Evolutionary conservation across 2,797 vertebrate genomes (phyloP), one percentile per base, ranked within the genome.

Genomic region (Carapus acus): DNA sequence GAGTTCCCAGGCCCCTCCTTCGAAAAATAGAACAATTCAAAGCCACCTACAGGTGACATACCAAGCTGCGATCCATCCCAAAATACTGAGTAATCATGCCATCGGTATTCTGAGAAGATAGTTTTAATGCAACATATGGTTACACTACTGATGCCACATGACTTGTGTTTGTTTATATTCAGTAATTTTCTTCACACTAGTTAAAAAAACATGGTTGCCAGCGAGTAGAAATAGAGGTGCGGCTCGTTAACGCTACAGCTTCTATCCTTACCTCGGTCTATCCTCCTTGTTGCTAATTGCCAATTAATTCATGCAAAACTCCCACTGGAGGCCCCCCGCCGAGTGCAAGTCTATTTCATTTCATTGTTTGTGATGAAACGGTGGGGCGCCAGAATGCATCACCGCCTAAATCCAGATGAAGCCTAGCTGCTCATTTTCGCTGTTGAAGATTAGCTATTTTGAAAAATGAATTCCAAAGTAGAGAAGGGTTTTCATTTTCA

Each of bases 221-320:
- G 43, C 20, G 79, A 77, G 83, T 74, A 5, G 4, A 27, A 33
- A 78, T 67, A 18, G 76, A 81, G 80, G 78, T 74, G 71, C 46
- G 51, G 58, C 65, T 84, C 79, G 88, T 87, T 85, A 82, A 33
- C 44, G 45, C 72, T 62, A 61, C 54, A 53, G 54, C 37, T 43
- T 51, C 49, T 33, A 38, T 8, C 58, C 55, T 67, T 22, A 19
- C 19, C 33, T 29, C 23, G 47, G 38, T 43, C 17, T 13, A 6
- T 18, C 46, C 34, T 50, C 39, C 69, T 44, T 61, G 67, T 47
- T 43, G 45, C 74, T 85, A 88, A 87, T 87, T 88, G 67, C 44
- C 73, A 82, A 78, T 80, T 88, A 87, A 87, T 87, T 75, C 7
- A 56, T 81, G 80, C 84, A 49, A 45, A 74, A 83, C 83, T 68